These are phyloP conservation scores for Tokudaia muenninki DNA, from an alignment of 2,797 vertebrate genomes.

Conservation along the genomic window DNA sequence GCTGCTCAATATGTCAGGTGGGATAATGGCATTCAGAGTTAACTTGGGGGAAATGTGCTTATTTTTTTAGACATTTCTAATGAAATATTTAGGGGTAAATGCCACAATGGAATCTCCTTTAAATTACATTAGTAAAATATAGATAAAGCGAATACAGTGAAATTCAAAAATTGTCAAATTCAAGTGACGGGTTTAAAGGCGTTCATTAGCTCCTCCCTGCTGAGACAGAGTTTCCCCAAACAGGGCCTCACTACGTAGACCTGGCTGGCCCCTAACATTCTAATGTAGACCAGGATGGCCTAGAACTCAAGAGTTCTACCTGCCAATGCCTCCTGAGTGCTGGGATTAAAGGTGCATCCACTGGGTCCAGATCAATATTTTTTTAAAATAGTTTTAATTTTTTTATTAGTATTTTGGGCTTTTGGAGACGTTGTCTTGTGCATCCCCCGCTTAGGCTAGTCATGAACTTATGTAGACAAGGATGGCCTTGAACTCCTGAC, in stretches of 20 bases:
- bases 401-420: not conserved
- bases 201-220: conserved; percentile 21
- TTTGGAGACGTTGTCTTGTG: not conserved
- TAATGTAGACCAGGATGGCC: not conserved
- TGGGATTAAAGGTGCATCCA: not conserved
- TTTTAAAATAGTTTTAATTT: not conserved
- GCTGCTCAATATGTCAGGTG: not conserved
- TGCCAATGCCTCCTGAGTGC: not conserved
- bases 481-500: not conserved
- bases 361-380: not conserved
- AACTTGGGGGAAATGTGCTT: conserved; percentile 15
- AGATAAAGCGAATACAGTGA: not conserved
- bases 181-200: not conserved
- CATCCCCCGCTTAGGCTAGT: no score
- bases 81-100: conserved; percentile 60
- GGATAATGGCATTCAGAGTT: not conserved
- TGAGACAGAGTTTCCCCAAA: not conserved
- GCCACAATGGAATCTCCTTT: not conserved
- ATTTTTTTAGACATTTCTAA: conserved; percentile 27
- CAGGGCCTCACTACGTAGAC: not conserved
- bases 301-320: not conserved
- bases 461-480: not conserved
- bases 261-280: not conserved
- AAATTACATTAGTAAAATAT: conserved; percentile 31
- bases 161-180: not conserved